These are phyloP conservation scores for Turnix velox DNA, from an alignment of 2,113 vertebrate species.

Conservation along the genomic window DNA sequence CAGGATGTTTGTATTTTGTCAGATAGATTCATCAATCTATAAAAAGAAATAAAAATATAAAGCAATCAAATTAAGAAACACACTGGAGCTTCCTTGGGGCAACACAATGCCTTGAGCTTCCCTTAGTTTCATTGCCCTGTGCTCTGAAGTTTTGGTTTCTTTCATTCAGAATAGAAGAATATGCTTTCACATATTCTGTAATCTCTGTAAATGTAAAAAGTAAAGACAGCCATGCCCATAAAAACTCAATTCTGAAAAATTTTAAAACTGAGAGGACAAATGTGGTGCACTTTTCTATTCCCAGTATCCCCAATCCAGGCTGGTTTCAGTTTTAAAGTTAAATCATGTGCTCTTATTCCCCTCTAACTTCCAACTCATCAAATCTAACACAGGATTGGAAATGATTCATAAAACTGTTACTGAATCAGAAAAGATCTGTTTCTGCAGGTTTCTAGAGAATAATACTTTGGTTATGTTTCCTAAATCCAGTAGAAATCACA, in stretches of 20 bases:
- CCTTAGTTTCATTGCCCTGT: fast-evolving
- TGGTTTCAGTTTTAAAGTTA: not conserved
- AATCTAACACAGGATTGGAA: not conserved
- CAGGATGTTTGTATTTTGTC: not conserved
- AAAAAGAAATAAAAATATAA: not conserved
- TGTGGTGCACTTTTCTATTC: not conserved
- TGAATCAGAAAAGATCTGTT: not conserved
- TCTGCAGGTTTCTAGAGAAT: not conserved
- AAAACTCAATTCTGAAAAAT: not conserved
- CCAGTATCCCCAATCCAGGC: not conserved
- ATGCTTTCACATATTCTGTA: not conserved
- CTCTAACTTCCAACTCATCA: not conserved
- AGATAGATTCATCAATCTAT: not conserved
- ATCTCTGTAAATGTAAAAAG: not conserved
- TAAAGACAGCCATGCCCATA: not conserved
- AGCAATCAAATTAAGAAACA: not conserved
- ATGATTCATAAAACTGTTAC: not conserved
- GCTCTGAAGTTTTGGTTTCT: not conserved
- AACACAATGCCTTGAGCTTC: not conserved
- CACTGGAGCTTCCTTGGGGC: not conserved
- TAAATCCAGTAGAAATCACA: not conserved
- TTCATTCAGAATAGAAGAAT: not conserved
- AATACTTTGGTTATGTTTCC: not conserved
- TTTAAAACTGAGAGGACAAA: not conserved
- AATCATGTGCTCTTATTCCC: not conserved